Evolutionary conservation across 2,113 vertebrate species (phyloP).

Genomic region (Dasyornis broadbenti): DNA sequence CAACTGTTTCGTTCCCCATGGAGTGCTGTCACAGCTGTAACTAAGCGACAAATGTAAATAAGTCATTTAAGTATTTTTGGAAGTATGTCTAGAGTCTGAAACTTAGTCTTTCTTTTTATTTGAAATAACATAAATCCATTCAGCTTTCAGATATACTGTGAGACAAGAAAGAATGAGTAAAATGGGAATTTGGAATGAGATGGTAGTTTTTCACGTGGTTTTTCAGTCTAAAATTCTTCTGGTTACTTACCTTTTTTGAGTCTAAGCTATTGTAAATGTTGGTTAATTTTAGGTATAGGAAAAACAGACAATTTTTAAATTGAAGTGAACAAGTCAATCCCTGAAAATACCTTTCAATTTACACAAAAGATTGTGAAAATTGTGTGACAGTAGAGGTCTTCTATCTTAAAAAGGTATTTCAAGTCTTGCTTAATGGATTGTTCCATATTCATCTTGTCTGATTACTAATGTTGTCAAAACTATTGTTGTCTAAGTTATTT

Average conservation of each 20-base stretch:
- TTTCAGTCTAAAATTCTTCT: background rate
- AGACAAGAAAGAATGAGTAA: background rate
- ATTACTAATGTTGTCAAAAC: background rate
- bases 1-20: background rate
- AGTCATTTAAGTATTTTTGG: background rate
- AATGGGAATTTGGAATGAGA: background rate
- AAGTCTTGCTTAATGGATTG: background rate
- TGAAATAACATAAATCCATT: background rate
- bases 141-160: background rate
- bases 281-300: background rate
- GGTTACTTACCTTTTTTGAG: background rate
- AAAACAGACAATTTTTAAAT: background rate
- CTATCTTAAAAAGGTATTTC: background rate
- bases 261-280: background rate
- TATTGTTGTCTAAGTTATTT: background rate
- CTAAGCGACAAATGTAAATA: background rate
- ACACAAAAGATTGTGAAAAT: background rate
- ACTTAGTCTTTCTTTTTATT: conserved; percentile 9
- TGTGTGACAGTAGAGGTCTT: background rate
- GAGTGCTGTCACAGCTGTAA: background rate
- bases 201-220: background rate
- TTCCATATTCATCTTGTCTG: background rate
- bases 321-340: background rate
- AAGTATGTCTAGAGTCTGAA: conserved; percentile 28
- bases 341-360: background rate